These are phyloP conservation scores for Bradypodion pumilum DNA, from an alignment of 2,797 vertebrate genomes.

Conservation along the genomic window DNA sequence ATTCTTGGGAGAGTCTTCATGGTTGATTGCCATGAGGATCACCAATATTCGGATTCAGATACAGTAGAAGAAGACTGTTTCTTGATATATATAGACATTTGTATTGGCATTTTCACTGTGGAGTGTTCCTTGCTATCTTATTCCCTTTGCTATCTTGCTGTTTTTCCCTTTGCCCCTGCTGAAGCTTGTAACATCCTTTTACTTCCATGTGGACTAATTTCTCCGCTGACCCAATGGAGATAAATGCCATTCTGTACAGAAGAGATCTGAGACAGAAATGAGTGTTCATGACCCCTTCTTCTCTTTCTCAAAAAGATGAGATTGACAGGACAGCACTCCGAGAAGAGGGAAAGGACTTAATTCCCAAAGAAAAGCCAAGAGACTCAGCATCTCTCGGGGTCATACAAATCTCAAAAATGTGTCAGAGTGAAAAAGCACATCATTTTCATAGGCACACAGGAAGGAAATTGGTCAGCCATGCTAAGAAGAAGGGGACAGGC, in stretches of 20 bases:
- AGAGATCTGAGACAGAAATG: conserved; percentile 6
- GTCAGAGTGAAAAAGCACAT: conserved; percentile 29
- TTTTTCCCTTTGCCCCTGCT: conserved; percentile 18
- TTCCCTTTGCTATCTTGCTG: conserved; percentile 25
- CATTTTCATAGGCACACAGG: conserved; percentile 26
- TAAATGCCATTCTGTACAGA: conserved; percentile 5
- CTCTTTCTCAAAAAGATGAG: conserved; percentile 34
- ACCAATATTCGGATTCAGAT: too few relatives aligned
- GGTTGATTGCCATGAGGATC: too few relatives aligned
- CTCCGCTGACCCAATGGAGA: conserved; percentile 38
- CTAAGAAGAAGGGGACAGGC: background rate
- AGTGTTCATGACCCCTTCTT: conserved; percentile 50
- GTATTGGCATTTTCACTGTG: accelerated
- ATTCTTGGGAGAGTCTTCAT: too few relatives aligned
- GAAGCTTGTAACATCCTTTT: conserved; percentile 29
- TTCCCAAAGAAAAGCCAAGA: conserved; percentile 6
- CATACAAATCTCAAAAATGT: conserved; percentile 28
- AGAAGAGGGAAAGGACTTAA: conserved; percentile 33
- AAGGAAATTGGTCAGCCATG: conserved; percentile 12
- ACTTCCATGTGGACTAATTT: conserved; percentile 22
- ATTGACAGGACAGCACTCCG: conserved; percentile 39
- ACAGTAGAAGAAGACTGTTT: too few relatives aligned
- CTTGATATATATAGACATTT: background rate
- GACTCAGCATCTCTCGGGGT: background rate
- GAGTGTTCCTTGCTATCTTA: background rate